Evolutionary conservation across 1,140 invertebrate genomes (phyloP).

Genomic region (Bombus waltoni): DNA sequence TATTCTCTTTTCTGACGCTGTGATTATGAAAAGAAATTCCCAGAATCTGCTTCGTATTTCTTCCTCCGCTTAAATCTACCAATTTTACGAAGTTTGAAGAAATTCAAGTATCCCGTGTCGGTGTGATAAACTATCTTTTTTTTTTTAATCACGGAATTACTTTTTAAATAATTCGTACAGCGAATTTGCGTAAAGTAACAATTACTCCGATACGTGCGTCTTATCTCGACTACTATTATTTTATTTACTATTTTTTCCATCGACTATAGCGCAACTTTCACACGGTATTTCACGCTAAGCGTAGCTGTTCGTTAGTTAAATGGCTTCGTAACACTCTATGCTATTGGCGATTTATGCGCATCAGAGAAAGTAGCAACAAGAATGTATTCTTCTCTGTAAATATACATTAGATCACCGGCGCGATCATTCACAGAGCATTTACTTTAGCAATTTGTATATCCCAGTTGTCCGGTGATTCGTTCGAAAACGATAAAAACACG

Average conservation of each 20-base stretch:
- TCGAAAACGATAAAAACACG: not conserved
- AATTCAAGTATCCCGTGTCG: too few relatives aligned
- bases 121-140: not conserved
- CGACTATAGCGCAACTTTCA: too few relatives aligned
- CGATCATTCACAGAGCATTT: too few relatives aligned
- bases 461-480: not conserved
- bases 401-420: too few relatives aligned
- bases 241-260: not conserved
- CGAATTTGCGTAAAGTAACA: not conserved
- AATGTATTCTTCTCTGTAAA: too few relatives aligned
- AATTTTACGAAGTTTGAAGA: too few relatives aligned
- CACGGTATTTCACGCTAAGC: too few relatives aligned
- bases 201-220: not conserved
- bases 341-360: too few relatives aligned
- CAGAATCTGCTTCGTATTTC: too few relatives aligned
- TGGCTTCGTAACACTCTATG: not conserved
- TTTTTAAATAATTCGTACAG: not conserved
- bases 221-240: not conserved
- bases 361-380: too few relatives aligned
- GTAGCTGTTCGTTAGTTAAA: not conserved
- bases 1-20: too few relatives aligned
- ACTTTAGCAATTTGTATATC: not conserved
- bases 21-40: too few relatives aligned
- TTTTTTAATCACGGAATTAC: not conserved
- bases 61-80: not conserved